Percentiles rank a stretch among this genome's conserved stretches.
Conservation (phyloP, 1,140 invertebrate species). For the Contarinia nasturtii region DNA sequence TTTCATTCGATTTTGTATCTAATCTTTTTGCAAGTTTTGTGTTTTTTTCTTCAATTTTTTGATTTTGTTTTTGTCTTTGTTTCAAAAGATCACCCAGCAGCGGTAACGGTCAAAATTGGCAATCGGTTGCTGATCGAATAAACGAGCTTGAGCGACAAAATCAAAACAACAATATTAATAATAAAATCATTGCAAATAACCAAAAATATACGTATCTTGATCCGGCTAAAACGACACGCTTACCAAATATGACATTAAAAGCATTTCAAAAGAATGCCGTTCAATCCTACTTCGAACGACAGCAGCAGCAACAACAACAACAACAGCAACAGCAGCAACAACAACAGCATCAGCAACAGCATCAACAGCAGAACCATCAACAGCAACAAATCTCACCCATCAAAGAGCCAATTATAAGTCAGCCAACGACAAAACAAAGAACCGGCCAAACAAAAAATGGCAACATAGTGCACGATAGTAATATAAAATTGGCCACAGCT, state of each 20-base stretch:
- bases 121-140: constrained; percentile 55
- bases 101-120: constrained; percentile 10
- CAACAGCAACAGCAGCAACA: constrained; percentile 24
- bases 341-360: constrained; percentile 27
- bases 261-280: constrained; percentile 75
- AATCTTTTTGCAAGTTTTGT: too few relatives aligned
- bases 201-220: constrained; percentile 48
- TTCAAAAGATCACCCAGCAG: background rate
- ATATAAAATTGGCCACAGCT: too few relatives aligned
- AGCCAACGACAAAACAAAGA: too few relatives aligned
- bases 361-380: constrained; percentile 31
- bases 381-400: background rate
- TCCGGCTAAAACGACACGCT: constrained; percentile 51
- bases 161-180: background rate
- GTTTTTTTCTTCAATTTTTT: background rate
- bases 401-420: background rate
- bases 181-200: constrained; percentile 2
- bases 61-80: background rate
- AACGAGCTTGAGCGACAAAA: constrained; percentile 47
- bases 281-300: constrained; percentile 65
- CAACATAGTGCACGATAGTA: too few relatives aligned
- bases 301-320: constrained; percentile 24
- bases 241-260: constrained; percentile 60
- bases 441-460: too few relatives aligned
- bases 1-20: too few relatives aligned